Evolutionary conservation across 2,797 vertebrate species (phyloP).

Genomic region (Eulemur albifrons): DNA sequence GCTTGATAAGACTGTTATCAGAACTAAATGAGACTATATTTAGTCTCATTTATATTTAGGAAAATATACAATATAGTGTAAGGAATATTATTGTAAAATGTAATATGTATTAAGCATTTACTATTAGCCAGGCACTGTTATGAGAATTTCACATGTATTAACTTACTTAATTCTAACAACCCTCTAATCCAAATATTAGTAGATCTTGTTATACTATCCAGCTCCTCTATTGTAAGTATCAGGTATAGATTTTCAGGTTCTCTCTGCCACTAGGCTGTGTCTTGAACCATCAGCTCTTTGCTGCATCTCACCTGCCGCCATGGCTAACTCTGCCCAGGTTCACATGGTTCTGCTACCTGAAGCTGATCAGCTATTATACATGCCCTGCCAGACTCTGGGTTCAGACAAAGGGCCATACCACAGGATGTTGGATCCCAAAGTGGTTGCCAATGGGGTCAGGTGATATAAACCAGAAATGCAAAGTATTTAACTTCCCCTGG

Average conservation of each 20-base stretch:
- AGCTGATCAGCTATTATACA: too few relatives aligned
- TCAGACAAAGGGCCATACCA: not conserved
- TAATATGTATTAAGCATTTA: not conserved
- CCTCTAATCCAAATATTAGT: not conserved
- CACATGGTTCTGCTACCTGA: not conserved
- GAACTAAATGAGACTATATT: not conserved
- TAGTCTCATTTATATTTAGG: too few relatives aligned
- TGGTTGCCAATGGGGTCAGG: not conserved
- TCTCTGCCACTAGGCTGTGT: not conserved
- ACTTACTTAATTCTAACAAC: not conserved
- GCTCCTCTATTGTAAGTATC: too few relatives aligned
- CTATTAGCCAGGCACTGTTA: not conserved
- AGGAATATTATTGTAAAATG: not conserved
- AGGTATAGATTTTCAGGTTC: not conserved
- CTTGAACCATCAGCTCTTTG: not conserved
- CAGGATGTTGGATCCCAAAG: not conserved
- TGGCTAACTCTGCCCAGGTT: not conserved
- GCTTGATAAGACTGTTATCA: not conserved
- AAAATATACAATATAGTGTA: not conserved
- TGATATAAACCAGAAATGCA: not conserved
- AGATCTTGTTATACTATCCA: not conserved
- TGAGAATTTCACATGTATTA: not conserved
- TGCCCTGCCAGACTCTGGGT: not conserved
- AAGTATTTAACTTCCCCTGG: not conserved
- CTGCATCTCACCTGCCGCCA: not conserved